Evolutionary conservation across 2,888 invertebrate genomes (phyloP), one percentile per base, ranked within the genome.

Genomic region (Apodemia zela): DNA sequence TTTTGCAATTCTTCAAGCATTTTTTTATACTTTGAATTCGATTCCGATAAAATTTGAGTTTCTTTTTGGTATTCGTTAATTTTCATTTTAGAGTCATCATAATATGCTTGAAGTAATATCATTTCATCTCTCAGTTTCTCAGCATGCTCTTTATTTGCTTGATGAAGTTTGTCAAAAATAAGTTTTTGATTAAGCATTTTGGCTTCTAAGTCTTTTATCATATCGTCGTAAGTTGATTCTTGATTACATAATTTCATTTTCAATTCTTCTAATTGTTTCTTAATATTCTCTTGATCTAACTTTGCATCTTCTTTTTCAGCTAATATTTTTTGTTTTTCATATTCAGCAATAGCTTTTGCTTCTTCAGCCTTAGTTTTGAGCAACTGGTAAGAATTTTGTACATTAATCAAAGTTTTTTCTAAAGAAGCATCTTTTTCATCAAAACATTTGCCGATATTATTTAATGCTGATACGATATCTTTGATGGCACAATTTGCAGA

Each of bases 351-450:
- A 71, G 74, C 82, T 69, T 83, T 87, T 7, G 89, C 88, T 75
- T 89, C 88, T 64, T 89, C 85, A 0, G 89, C 85, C 79, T 90
- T 90, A 59, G 71, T 80, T 67, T 85, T 73, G 49, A 90, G 78
- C 63, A 90, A 65, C 67, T 89, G 84, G 54, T 86, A 88, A 59
- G 89, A 88, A 38, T 79, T 82, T 72, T 87, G 83, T 7, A 87
- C 80, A 72, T 82, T 83, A 2, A 77, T 65, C 65, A 89, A 73
- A 29, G 82, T 84, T 68, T 85, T 76, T 74, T 88, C 85, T 60
- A 88, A 73, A 3, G 75, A 74, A 35, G 69, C 68, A 67, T 71
- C 73, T 73, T 71, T 83, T 5, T 70, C 68, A 54, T 85, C 81
- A 21, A 87, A 68, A 62, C 69, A 74, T 68, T 77, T 77, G 58